These are phyloP conservation scores for Poeciliopsis retropinna DNA, from an alignment of 2,113 vertebrate genomes.

Conservation along the genomic window DNA sequence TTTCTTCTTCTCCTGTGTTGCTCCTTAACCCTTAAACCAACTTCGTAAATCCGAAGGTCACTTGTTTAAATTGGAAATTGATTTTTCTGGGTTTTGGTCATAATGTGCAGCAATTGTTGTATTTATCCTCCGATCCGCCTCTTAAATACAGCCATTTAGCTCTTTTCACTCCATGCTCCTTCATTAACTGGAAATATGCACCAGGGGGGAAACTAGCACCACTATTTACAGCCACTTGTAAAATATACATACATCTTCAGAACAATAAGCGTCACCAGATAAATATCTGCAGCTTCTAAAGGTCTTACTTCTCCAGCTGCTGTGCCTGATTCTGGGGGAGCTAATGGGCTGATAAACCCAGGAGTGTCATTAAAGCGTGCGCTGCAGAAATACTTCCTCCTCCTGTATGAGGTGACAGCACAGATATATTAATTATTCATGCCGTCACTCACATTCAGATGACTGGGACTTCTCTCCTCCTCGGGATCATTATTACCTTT, in stretches of 20 bases:
- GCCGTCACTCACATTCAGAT: constrained; percentile 40
- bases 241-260: neutral
- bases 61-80: constrained; percentile 40
- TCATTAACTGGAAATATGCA: constrained; percentile 30
- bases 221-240: neutral
- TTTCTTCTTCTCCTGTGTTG: constrained; percentile 27
- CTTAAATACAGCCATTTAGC: neutral
- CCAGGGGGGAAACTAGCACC: neutral
- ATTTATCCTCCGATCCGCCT: constrained; percentile 4
- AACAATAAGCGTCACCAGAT: neutral
- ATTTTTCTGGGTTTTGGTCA: constrained; percentile 5
- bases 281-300: neutral
- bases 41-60: constrained; percentile 65
- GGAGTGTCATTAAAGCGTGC: constrained; percentile 25
- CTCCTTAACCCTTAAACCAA: constrained; percentile 23
- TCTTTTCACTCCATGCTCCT: constrained; percentile 14
- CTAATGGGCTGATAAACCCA: constrained; percentile 21
- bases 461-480: constrained; percentile 37
- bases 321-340: neutral
- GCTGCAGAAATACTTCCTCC: constrained; percentile 19
- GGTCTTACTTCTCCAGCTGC: neutral
- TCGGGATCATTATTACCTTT: constrained; percentile 30
- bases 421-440: constrained; percentile 63
- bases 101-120: constrained; percentile 31
- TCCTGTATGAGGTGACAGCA: constrained; percentile 40